Percentiles rank a stretch among this genome's conserved stretches.
phyloP scores from a whole-genome alignment of 1,140 invertebrate species.

The Plectus sambesii region DNA sequence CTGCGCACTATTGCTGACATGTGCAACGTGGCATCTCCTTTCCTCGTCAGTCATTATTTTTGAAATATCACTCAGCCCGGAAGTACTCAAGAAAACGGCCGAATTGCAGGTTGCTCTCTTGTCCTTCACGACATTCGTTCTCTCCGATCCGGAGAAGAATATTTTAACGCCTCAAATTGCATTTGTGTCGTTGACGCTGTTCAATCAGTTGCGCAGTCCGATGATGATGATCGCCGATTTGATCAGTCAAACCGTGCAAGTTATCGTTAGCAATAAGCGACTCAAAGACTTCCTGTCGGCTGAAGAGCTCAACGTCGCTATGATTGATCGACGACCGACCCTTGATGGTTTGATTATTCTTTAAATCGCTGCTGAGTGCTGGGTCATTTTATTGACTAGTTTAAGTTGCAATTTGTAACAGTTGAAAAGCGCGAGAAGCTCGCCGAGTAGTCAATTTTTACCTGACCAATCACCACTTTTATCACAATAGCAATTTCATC shows the following conservation, averaged over 20 bases:
- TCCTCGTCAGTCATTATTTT: slow-evolving; percentile 25
- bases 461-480: not conserved
- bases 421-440: too few species aligned
- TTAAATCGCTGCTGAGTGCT: too few species aligned
- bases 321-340: not conserved
- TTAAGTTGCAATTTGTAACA: too few species aligned
- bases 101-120: slow-evolving; percentile 61
- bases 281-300: slow-evolving; percentile 40
- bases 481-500: too few species aligned
- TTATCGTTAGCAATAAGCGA: slow-evolving; percentile 35
- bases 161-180: slow-evolving; percentile 75
- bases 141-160: slow-evolving; percentile 53
- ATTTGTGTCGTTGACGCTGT: slow-evolving; percentile 44
- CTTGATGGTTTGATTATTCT: too few species aligned
- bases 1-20: slow-evolving; percentile 58
- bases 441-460: not conserved
- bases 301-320: slow-evolving; percentile 30
- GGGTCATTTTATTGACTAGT: too few species aligned
- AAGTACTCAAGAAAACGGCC: too few species aligned
- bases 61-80: too few species aligned
- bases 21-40: slow-evolving; percentile 36
- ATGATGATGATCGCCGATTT: slow-evolving; percentile 39
- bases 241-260: slow-evolving; percentile 34
- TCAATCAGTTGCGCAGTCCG: slow-evolving; percentile 40
- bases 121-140: slow-evolving; percentile 77